Conservation (phyloP, 2,888 invertebrate genomes). For the Cylindroiulus punctatus region DNA sequence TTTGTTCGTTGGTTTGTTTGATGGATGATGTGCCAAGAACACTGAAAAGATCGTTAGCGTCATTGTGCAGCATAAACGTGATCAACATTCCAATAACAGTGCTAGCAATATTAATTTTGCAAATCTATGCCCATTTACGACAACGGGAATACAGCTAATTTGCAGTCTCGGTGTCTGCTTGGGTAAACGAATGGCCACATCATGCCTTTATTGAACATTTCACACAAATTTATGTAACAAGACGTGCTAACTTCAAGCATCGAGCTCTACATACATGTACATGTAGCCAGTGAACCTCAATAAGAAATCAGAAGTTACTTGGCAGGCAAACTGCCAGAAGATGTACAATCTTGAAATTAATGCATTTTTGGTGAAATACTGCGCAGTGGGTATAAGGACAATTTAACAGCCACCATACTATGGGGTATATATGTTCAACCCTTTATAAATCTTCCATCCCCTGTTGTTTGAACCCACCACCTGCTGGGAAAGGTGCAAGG, state of each 20-base stretch:
- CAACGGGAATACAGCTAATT: constrained; percentile 45
- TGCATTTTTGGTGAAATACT: background rate
- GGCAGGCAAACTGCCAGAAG: background rate
- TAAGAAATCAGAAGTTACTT: background rate
- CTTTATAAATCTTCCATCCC: constrained; percentile 18
- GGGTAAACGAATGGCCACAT: background rate
- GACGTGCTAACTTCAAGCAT: background rate
- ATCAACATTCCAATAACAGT: constrained; percentile 17
- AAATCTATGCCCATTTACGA: background rate
- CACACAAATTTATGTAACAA: background rate
- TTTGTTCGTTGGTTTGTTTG: constrained; percentile 34
- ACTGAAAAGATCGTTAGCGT: constrained; percentile 40
- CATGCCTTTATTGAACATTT: background rate
- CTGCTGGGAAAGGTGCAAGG: constrained; percentile 35
- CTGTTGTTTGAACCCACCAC: constrained; percentile 30
- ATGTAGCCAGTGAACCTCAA: background rate
- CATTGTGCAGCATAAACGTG: constrained; percentile 26
- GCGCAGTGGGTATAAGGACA: constrained; percentile 2
- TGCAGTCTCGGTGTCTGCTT: background rate
- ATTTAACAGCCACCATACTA: constrained; percentile 6
- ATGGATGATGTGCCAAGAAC: constrained; percentile 33
- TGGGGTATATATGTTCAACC: constrained; percentile 19
- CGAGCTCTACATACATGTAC: background rate
- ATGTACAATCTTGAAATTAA: background rate
- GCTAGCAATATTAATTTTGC: constrained; percentile 12